These are phyloP conservation scores for Rhingia campestris DNA, from an alignment of 2,888 invertebrate species.

Conservation along the genomic window DNA sequence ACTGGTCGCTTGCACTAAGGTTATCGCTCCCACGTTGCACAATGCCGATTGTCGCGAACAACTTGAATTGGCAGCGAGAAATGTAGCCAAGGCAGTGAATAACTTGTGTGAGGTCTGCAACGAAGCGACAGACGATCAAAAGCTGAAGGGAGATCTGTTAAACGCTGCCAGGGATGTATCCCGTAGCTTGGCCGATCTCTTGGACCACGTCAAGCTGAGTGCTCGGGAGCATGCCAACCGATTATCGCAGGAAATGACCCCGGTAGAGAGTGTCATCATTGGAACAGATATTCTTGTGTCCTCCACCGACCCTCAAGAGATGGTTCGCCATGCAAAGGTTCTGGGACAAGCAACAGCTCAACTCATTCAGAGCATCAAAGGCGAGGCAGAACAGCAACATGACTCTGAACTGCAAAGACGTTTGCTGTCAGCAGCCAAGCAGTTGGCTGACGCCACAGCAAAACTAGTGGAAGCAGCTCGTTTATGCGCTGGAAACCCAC, in stretches of 20 bases:
- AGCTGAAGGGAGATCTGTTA: conserved; percentile 89
- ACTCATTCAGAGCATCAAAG: conserved; percentile 96
- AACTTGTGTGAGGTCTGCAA: conserved; percentile 92
- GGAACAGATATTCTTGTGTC: conserved; percentile 94
- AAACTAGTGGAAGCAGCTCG: conserved; percentile 98
- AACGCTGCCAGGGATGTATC: conserved; percentile 94
- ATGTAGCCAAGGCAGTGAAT: conserved; percentile 96
- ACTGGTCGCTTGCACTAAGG: conserved; percentile 97
- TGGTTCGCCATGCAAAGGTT: conserved; percentile 95
- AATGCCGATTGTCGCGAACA: conserved; percentile 94
- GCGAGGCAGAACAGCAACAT: conserved; percentile 94
- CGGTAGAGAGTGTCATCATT: conserved; percentile 94
- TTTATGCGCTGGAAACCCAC: conserved; percentile 93
- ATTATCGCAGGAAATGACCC: conserved; percentile 88
- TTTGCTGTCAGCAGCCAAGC: conserved; percentile 96
- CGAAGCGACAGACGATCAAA: conserved; percentile 87
- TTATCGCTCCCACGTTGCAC: conserved; percentile 92
- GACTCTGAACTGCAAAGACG: conserved; percentile 95
- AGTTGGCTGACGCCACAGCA: conserved; percentile 97
- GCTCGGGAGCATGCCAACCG: conserved; percentile 86
- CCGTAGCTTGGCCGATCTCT: conserved; percentile 92
- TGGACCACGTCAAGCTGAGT: conserved; percentile 93
- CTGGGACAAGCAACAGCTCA: conserved; percentile 97
- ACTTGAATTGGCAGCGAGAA: conserved; percentile 94
- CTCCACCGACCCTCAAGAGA: conserved; percentile 94